Evolutionary conservation across 2,113 vertebrate genomes (phyloP).

Genomic region (Leptodactylus fuscus): DNA sequence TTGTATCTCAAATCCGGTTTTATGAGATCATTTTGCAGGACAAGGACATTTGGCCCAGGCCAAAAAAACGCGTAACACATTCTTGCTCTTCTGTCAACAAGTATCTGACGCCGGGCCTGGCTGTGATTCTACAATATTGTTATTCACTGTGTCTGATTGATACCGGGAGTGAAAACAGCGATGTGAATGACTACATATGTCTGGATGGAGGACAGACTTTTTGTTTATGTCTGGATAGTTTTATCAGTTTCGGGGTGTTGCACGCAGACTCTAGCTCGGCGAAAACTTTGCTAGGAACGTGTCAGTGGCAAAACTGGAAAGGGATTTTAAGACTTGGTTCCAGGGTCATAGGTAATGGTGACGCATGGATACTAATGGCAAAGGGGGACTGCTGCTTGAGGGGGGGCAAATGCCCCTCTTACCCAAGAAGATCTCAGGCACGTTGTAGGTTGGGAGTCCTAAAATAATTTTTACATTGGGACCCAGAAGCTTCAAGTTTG

Average conservation of each 20-base stretch:
- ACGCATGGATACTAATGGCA: background rate
- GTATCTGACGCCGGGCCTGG: background rate
- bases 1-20: background rate
- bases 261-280: background rate
- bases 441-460: too few relatives aligned
- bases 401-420: too few relatives aligned
- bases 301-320: background rate
- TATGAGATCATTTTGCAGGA: background rate
- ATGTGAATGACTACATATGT: background rate
- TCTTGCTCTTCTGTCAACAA: background rate
- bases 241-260: background rate
- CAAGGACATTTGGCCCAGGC: background rate
- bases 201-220: background rate
- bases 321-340: too few relatives aligned
- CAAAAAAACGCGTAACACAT: background rate
- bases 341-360: background rate
- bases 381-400: too few relatives aligned
- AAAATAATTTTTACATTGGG: too few relatives aligned
- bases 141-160: conserved; percentile 21
- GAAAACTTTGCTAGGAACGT: background rate
- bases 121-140: conserved; percentile 27
- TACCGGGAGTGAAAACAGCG: background rate
- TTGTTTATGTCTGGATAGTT: conserved; percentile 1
- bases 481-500: too few relatives aligned
- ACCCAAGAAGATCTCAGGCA: too few relatives aligned